Base-by-base conservation (phyloP, 2,113 vertebrate genomes). In the Pollachius pollachius region DNA sequence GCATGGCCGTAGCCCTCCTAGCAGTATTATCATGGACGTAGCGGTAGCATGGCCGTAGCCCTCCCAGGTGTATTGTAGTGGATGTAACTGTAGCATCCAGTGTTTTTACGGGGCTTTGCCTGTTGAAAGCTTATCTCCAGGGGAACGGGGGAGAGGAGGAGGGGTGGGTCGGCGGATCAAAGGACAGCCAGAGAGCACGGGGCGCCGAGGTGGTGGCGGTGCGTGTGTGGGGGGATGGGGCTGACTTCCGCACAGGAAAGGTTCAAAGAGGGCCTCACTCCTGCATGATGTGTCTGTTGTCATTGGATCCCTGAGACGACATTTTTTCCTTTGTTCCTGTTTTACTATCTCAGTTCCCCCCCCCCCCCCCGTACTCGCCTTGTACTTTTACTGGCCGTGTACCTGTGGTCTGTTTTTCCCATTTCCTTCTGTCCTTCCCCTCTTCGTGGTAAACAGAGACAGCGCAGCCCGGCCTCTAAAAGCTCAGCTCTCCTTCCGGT, bases 31-130 rank as follows among this genome's bases (percentile, higher is more conserved):
- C 21, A 23, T 23, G 3, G 30, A 30, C 3, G 3, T 30, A 30
- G 30, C 30, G 5, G 5, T 30, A 30, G 5, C 34, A 15, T 30
- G 60, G 74, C 71, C 72, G 66, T 61, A 74, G 79, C 81, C 75
- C 77, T 77, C 79, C 18, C 71, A 71, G 30, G 2, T 30, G 30
- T 30, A 30, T 30, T 30, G 5, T 30, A 4, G 3, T 30, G 30
- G 30, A 30, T 30, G 30, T 30, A 30, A 3, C 30, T 4, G 30
- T 30, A 30, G 30, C 30, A 30, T 30, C 30, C 76, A 61, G 70
- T 89, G 83, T 84, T 87, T 84, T 84, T 73, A 80, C 83, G 84
- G 69, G 73, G 80, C 62, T 87, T 78, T 80, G 76, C 4, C 15
- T 64, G 80, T 77, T 81, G 83, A 84, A 85, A 83, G 79, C 76